Conservation (phyloP, 2,797 vertebrate species). For the Cephalopachus bancanus region DNA sequence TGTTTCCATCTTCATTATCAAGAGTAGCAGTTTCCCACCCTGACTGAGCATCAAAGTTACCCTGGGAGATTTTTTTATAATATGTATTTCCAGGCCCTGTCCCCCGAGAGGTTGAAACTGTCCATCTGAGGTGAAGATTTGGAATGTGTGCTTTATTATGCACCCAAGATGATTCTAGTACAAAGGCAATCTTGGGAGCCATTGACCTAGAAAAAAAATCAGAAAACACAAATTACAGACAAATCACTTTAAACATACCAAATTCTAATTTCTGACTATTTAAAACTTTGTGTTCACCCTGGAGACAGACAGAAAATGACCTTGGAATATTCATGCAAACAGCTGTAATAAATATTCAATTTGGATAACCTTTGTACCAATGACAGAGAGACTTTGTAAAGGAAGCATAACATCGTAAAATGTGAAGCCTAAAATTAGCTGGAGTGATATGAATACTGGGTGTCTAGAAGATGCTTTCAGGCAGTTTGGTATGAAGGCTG, state of each 20-base stretch:
- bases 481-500: neutral
- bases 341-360: slow-evolving; percentile 58
- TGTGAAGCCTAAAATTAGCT: slow-evolving; percentile 75
- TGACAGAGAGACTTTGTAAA: slow-evolving; percentile 65
- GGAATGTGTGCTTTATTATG: neutral
- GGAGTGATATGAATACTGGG: slow-evolving; percentile 69
- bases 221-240: slow-evolving; percentile 24
- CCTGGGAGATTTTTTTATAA: neutral
- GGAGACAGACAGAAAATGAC: slow-evolving; percentile 66
- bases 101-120: neutral
- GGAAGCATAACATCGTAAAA: slow-evolving; percentile 77
- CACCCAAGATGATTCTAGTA: neutral
- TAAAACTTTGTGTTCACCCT: slow-evolving; percentile 61
- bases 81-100: neutral
- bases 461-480: slow-evolving; percentile 55
- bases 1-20: neutral
- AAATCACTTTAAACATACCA: slow-evolving; percentile 73
- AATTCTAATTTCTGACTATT: slow-evolving; percentile 75
- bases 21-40: neutral
- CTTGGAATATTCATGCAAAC: slow-evolving; percentile 73
- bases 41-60: neutral
- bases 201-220: slow-evolving; percentile 48
- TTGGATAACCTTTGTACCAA: slow-evolving; percentile 78
- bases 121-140: neutral
- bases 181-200: slow-evolving; percentile 10